Evolutionary conservation across 2,888 invertebrate species (phyloP).

Genomic region (Oithona nana): DNA sequence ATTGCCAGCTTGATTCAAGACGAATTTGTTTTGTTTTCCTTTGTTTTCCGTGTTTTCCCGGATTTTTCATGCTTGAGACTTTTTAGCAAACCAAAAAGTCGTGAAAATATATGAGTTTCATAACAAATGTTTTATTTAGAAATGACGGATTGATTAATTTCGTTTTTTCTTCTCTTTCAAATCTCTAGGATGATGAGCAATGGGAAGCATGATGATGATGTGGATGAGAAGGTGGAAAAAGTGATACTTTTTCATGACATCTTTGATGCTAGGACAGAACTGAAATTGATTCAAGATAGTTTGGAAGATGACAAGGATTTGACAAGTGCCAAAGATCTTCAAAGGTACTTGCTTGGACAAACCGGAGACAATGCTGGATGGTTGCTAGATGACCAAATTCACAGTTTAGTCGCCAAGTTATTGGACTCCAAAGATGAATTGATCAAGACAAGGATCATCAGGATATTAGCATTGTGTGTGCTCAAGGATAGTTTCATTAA

Average conservation of each 20-base stretch:
- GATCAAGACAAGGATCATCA: not conserved
- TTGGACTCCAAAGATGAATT: not conserved
- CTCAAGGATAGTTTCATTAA: not conserved
- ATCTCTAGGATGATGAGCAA: not conserved
- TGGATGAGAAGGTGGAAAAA: not conserved
- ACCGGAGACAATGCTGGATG: not conserved
- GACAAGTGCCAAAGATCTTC: not conserved
- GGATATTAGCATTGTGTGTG: not conserved
- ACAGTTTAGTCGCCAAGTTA: not conserved
- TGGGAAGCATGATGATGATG: not conserved
- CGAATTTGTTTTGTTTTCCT: no score
- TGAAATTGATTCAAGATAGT: not conserved
- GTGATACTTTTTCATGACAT: not conserved
- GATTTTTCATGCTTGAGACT: no score
- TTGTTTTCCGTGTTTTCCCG: no score
- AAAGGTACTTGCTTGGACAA: not conserved
- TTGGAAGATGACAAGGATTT: not conserved
- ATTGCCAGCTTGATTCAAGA: conserved; percentile 28
- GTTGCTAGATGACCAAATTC: not conserved
- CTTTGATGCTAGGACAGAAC: not conserved
- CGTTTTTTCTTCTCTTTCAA: no score
- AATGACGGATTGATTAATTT: no score
- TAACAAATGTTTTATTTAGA: no score
- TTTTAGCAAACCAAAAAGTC: no score
- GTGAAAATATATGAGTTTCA: no score